Evolutionary conservation across 1,140 invertebrate species (phyloP), one percentile per base, ranked within the genome.

Genomic region (Littorina saxatilis): DNA sequence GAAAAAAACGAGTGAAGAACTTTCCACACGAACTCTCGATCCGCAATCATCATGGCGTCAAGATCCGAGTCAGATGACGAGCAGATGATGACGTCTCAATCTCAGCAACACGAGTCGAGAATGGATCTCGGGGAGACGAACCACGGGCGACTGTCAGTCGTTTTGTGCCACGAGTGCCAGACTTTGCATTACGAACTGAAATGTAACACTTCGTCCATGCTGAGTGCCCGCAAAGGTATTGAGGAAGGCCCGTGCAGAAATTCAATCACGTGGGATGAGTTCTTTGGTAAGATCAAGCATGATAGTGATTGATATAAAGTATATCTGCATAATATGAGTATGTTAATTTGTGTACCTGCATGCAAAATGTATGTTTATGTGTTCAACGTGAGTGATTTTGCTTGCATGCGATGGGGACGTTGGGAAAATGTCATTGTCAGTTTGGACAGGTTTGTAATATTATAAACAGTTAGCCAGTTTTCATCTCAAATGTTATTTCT

Each of bases 261-360:
- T 2, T 81, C 79, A 29, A 75, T 81, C 35, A 77, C 79, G 75
- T 83, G 79, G 55, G 82, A 77, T 32, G 82, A 80, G 29, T 75
- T 75, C 43, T 75, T 75, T 20, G 73, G 73, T 75, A 75, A 43
- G 73, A 40, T 37, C 37, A 35, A n/a, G 37, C 7, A 7, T 63
- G n/a, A n/a, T n/a, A n/a, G n/a, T n/a, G n/a, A n/a, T n/a, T n/a
- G n/a, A n/a, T n/a, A n/a, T n/a, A n/a, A n/a, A n/a, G n/a, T n/a
- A n/a, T n/a, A n/a, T n/a, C n/a, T n/a, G n/a, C n/a, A n/a, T n/a
- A n/a, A 27, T n/a, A 32, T 66, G n/a, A 9, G n/a, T 66, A n/a
- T 40, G 11, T 17, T 11, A 13, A 37, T 72, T 11, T 37, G 13
- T 35, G 13, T 72, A n/a, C 35, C 4, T 72, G 15, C 39, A 23